phyloP scores from a whole-genome alignment of 2,797 vertebrate genomes.

The Picus viridis region DNA sequence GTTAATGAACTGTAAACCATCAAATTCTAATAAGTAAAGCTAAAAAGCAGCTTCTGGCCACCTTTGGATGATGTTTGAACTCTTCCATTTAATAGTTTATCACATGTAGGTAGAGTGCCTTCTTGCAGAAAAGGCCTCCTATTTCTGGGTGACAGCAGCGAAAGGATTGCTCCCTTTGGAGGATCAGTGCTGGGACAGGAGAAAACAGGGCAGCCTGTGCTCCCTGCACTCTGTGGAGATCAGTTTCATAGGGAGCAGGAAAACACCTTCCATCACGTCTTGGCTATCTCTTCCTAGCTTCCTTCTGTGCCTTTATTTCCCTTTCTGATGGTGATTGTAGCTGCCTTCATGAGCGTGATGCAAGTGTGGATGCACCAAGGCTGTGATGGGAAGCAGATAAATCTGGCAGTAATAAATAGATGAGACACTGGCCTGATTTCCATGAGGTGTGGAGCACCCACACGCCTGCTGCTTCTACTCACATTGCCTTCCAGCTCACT shows the following conservation, averaged over 20 bases:
- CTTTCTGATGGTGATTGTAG: background rate
- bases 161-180: background rate
- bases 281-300: background rate
- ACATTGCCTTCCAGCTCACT: background rate
- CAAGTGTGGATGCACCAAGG: background rate
- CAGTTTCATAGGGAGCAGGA: background rate
- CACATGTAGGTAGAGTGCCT: background rate
- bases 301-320: background rate
- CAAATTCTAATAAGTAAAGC: background rate
- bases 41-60: background rate
- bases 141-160: background rate
- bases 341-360: background rate
- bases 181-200: background rate
- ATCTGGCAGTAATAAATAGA: background rate
- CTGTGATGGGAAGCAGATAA: background rate
- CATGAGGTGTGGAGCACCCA: slow-evolving; percentile 10
- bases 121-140: background rate
- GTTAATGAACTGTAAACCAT: background rate
- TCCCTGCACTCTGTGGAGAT: background rate
- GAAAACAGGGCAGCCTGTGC: background rate
- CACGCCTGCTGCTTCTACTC: slow-evolving; percentile 21
- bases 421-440: slow-evolving; percentile 28
- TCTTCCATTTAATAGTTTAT: background rate
- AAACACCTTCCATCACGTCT: background rate
- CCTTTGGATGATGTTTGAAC: background rate